phyloP scores from a whole-genome alignment of 2,888 invertebrate species.

The Luffia ferchaultella region DNA sequence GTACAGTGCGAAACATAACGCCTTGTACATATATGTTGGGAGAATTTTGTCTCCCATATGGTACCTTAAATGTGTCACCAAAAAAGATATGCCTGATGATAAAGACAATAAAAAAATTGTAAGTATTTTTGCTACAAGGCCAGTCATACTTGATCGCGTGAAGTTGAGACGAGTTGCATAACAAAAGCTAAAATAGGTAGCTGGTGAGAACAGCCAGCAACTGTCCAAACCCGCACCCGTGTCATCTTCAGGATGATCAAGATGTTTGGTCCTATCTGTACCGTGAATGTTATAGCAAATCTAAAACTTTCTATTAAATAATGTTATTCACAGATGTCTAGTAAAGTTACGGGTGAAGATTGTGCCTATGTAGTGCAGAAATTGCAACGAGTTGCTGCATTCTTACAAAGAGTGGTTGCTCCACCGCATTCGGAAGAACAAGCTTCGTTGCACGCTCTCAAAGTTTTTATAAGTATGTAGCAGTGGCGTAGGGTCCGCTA shows the following conservation, averaged over 20 bases:
- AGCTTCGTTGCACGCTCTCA: constrained; percentile 79
- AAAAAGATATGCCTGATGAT: constrained; percentile 53
- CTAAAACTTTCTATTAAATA: too few relatives aligned
- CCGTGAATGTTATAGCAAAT: too few relatives aligned
- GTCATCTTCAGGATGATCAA: too few relatives aligned
- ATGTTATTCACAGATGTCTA: constrained; percentile 68
- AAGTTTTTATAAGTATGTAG: constrained; percentile 70
- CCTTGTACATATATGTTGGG: constrained; percentile 89
- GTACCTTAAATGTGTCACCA: constrained; percentile 79
- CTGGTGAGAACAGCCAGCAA: too few relatives aligned
- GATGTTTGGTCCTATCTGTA: too few relatives aligned
- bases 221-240: too few relatives aligned
- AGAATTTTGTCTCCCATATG: constrained; percentile 90
- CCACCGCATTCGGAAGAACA: constrained; percentile 68
- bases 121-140: constrained; percentile 33
- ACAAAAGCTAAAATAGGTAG: too few relatives aligned
- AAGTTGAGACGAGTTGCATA: too few relatives aligned
- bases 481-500: too few relatives aligned
- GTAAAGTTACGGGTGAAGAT: constrained; percentile 74
- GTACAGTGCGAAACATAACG: constrained; percentile 85
- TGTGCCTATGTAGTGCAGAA: constrained; percentile 77
- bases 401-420: constrained; percentile 62
- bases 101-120: constrained; percentile 68
- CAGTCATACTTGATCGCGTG: neutral
- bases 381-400: constrained; percentile 76